A percentile compares a stretch with the other conserved stretches of the same genome.
Conservation (phyloP, 2,888 invertebrate genomes). For the Eurytoma adleriae region DNA sequence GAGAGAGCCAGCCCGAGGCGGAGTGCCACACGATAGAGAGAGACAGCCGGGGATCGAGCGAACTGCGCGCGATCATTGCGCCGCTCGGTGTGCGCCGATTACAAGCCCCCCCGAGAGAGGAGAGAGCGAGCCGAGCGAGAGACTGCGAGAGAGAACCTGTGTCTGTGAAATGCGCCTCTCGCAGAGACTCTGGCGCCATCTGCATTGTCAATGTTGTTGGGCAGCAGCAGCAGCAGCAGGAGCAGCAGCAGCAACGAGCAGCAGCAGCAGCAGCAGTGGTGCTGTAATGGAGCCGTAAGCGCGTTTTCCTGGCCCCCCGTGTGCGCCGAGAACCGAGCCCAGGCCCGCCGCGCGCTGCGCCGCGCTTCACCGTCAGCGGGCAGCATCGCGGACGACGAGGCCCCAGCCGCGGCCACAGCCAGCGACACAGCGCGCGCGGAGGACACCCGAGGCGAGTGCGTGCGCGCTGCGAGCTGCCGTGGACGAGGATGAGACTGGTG, state of each 20-base stretch:
- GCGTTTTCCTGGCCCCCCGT: slow-evolving; percentile 65
- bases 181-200: slow-evolving; percentile 81
- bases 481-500: slow-evolving; percentile 35
- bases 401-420: slow-evolving; percentile 17
- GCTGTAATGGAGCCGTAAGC: slow-evolving; percentile 75
- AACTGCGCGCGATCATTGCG: slow-evolving; percentile 58
- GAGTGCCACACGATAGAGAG: slow-evolving; percentile 7
- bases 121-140: slow-evolving; percentile 1
- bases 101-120: slow-evolving; percentile 51
- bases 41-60: slow-evolving; percentile 37
- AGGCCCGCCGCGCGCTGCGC: slow-evolving; percentile 59
- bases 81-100: slow-evolving; percentile 63
- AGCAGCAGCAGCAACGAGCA: slow-evolving; percentile 58
- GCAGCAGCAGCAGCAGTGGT: slow-evolving; percentile 58
- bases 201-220: slow-evolving; percentile 89
- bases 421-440: slow-evolving; percentile 34
- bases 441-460: slow-evolving; percentile 26
- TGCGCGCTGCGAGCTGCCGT: slow-evolving; percentile 9
- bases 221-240: slow-evolving; percentile 69
- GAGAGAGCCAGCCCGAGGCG: slow-evolving; percentile 10
- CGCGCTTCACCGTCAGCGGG: slow-evolving; percentile 2
- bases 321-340: slow-evolving; percentile 61
- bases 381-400: background rate
- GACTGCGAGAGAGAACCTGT: slow-evolving; percentile 68
- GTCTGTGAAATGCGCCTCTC: slow-evolving; percentile 70